Percentiles rank a stretch among this genome's conserved stretches.
These are phyloP conservation scores for Cosmia trapezina DNA, from an alignment of 2,888 invertebrate species.

Conservation along the genomic window DNA sequence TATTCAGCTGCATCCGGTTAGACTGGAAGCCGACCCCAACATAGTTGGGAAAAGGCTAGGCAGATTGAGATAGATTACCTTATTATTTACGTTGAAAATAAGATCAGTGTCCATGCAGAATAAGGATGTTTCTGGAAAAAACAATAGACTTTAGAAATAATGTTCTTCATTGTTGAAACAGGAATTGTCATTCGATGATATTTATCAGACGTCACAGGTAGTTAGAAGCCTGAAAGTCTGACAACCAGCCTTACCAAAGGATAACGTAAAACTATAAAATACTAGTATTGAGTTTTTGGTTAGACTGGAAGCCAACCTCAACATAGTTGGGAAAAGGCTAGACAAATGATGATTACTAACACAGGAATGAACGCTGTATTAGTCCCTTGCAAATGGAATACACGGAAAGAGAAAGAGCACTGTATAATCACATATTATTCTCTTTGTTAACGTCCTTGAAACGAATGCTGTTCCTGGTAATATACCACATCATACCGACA, in stretches of 20 bases:
- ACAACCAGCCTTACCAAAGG: conserved; percentile 1
- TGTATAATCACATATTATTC: not conserved
- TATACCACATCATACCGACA: conserved; percentile 34
- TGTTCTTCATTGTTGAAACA: not conserved
- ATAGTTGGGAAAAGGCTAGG: too few species aligned
- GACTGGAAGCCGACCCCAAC: too few species aligned
- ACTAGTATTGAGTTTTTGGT: not conserved
- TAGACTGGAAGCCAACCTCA: not conserved
- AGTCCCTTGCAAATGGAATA: not conserved
- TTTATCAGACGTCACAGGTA: not conserved
- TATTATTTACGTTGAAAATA: too few species aligned
- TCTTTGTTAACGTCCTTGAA: conserved; percentile 16
- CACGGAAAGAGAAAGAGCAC: not conserved
- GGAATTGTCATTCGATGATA: not conserved
- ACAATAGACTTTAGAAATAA: not conserved
- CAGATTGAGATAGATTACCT: too few species aligned
- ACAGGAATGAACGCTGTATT: not conserved
- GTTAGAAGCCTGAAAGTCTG: too few species aligned
- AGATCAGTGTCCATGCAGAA: not conserved
- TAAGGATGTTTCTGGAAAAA: not conserved
- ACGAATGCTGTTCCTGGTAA: conserved; percentile 29
- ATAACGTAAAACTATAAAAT: too few species aligned
- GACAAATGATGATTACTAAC: not conserved
- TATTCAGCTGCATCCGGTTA: too few species aligned
- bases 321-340: not conserved